A percentile compares a stretch with the other conserved stretches of the same genome.
Evolutionary conservation across 2,888 invertebrate species (phyloP).

Genomic region (Tachina fera): DNA sequence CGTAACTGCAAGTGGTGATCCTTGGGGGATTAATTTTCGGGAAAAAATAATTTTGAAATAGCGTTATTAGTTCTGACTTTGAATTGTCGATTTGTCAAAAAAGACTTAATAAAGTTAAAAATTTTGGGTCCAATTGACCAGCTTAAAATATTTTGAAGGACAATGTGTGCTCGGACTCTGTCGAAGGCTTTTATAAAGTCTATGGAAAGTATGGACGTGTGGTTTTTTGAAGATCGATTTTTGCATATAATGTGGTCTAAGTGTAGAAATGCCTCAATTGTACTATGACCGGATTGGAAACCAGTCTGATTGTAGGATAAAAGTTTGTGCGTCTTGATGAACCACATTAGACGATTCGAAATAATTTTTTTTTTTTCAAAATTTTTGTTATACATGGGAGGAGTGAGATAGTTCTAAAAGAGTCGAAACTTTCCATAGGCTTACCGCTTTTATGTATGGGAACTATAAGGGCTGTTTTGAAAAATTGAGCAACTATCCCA

Average conservation of each 20-base stretch:
- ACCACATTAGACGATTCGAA: background rate
- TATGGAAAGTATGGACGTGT: background rate
- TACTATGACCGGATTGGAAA: background rate
- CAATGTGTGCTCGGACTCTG: background rate
- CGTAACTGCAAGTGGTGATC: background rate
- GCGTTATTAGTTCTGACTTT: background rate
- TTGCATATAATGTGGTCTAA: background rate
- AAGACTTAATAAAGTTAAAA: background rate
- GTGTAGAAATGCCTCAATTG: background rate
- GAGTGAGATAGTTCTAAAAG: constrained; percentile 12
- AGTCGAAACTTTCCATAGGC: background rate
- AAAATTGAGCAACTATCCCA: constrained; percentile 15
- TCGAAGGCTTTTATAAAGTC: background rate
- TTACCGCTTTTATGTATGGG: constrained; percentile 5
- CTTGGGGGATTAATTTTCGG: background rate
- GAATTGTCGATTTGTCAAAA: background rate
- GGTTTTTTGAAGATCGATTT: background rate
- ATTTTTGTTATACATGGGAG: background rate
- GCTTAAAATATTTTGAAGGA: background rate
- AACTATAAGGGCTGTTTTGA: background rate
- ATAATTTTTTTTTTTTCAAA: background rate
- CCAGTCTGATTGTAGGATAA: background rate
- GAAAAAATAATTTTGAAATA: background rate
- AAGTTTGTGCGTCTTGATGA: background rate
- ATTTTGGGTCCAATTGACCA: constrained; percentile 6